Conservation (phyloP, 1,140 invertebrate genomes). For the Physella acuta region DNA sequence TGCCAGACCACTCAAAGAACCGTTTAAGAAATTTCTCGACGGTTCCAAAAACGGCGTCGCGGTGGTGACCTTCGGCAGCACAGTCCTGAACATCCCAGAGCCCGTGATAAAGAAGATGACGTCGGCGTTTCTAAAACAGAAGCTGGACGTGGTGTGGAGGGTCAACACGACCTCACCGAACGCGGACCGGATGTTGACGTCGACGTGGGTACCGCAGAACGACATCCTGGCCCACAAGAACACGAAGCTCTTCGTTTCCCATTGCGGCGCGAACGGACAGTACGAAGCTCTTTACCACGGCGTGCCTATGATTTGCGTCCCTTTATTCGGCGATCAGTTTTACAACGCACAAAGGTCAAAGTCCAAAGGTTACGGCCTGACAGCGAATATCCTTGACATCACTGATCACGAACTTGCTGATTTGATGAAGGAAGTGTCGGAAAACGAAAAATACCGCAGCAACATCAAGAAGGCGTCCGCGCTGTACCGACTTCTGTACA, state of each 20-base stretch:
- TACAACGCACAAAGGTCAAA: constrained; percentile 52
- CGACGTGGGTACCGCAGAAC: constrained; percentile 36
- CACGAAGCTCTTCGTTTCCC: constrained; percentile 33
- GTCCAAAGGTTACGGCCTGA: constrained; percentile 13
- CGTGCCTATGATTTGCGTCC: constrained; percentile 66
- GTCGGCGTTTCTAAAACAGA: constrained; percentile 4
- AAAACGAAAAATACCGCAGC: constrained; percentile 30
- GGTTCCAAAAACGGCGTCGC: constrained; percentile 32
- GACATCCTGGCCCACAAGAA: constrained; percentile 13
- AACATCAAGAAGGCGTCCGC: constrained; percentile 37
- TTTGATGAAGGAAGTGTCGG: constrained; percentile 30
- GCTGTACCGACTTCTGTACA: constrained; percentile 34
- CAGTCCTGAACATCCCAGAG: constrained; percentile 17
- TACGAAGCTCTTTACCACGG: constrained; percentile 43
- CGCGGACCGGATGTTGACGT: constrained; percentile 28
- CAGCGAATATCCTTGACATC: background rate
- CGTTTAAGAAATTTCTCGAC: constrained; percentile 32
- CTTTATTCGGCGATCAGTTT: constrained; percentile 71
- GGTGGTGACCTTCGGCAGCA: constrained; percentile 30
- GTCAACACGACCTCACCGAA: constrained; percentile 13
- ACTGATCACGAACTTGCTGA: constrained; percentile 18
- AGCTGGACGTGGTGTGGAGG: constrained; percentile 10
- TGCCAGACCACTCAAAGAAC: constrained; percentile 14
- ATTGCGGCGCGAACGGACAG: constrained; percentile 41
- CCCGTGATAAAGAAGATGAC: constrained; percentile 21